Evolutionary conservation across 2,113 vertebrate species (phyloP).

Genomic region (Barnardius zonarius): DNA sequence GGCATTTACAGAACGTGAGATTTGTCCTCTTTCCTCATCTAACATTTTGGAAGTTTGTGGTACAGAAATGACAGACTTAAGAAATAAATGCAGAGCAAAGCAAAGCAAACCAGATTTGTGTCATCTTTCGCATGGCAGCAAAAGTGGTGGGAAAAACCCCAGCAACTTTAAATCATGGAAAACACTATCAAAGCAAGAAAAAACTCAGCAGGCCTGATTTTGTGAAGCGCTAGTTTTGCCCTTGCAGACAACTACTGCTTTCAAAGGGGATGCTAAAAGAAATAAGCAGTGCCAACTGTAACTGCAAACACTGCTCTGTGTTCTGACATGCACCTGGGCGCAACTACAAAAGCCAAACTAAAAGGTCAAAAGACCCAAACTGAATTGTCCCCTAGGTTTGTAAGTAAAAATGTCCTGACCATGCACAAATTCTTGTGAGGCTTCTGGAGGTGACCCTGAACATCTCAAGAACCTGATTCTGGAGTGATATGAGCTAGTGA

Average conservation of each 20-base stretch:
- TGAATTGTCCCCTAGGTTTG: not conserved
- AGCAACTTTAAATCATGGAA: not conserved
- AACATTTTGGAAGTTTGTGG: not conserved
- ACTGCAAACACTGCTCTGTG: not conserved
- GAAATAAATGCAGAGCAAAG: not conserved
- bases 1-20: not conserved
- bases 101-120: not conserved
- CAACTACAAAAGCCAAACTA: not conserved
- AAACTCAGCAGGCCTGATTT: not conserved
- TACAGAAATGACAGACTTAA: not conserved
- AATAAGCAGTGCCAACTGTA: not conserved
- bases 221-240: not conserved
- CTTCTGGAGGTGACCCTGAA: not conserved
- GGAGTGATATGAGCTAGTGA: not conserved
- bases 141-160: accelerated
- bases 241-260: not conserved
- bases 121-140: not conserved
- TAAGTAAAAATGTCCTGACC: not conserved
- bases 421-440: not conserved
- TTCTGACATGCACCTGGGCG: not conserved
- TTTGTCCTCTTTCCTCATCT: not conserved
- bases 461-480: not conserved
- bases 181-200: not conserved
- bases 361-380: not conserved
- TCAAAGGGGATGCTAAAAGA: not conserved